These are phyloP conservation scores for Tinamus major DNA, from an alignment of 2,797 vertebrate species.

Conservation along the genomic window DNA sequence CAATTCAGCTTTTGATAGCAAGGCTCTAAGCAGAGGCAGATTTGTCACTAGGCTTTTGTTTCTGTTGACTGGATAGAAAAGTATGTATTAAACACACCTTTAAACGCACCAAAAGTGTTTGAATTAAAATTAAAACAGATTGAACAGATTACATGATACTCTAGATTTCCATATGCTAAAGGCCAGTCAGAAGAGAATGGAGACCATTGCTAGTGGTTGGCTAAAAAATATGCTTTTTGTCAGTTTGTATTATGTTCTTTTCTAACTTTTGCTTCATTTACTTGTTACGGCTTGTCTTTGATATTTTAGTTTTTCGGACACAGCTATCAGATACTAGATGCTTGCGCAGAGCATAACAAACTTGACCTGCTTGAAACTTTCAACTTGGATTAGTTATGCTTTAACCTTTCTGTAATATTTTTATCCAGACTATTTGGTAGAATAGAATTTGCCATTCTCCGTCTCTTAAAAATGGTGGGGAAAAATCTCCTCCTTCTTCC, in stretches of 20 bases:
- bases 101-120: too few species aligned
- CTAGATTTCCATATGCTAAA: background rate
- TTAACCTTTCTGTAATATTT: background rate
- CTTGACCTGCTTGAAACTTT: background rate
- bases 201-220: background rate
- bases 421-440: background rate
- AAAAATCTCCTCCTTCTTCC: background rate
- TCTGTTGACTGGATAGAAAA: background rate
- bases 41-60: background rate
- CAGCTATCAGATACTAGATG: background rate
- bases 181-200: background rate
- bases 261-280: background rate
- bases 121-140: too few species aligned
- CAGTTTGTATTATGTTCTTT: background rate
- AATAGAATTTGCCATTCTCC: background rate
- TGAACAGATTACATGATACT: background rate
- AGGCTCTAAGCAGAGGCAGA: background rate
- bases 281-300: background rate
- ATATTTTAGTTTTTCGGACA: background rate
- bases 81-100: background rate
- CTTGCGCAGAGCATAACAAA: background rate
- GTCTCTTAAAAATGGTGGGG: accelerated
- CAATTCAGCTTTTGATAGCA: background rate
- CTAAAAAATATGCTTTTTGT: background rate
- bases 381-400: background rate